Evolutionary conservation across 2,113 vertebrate genomes (phyloP), one percentile per base, ranked within the genome.

Genomic region (Dryoscopus gambensis): DNA sequence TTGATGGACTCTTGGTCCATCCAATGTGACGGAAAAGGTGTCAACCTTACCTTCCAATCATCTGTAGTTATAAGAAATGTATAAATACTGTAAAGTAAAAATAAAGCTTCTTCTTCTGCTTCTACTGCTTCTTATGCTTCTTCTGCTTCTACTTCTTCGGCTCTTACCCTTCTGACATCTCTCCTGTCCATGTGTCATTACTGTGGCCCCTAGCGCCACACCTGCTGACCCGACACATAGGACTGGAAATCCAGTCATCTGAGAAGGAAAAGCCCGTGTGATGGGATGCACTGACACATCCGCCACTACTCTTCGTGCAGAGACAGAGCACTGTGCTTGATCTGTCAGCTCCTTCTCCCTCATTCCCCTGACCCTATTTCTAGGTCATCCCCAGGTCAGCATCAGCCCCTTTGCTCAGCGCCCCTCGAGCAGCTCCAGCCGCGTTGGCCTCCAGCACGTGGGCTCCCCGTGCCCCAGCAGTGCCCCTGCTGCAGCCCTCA

Each of bases 381-480:
- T 33, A 4, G 52, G 56, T 2, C 0, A 0, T 42, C 53, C 23
- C 50, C 6, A 9, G 22, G 20, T 42, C 76, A 4, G 77, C 49
- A 35, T 8, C 77, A 50, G 37, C 50, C 28, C 40, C 50, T 67
- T 57, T 59, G 13, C 52, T 68, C 64, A 64, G 57, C 19, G 56
- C 21, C 39, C 31, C 84, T 57, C 24, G 5, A 10, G 53, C 33
- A 67, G 27, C 46, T 77, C 13, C 73, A 89, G 59, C 35, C 6
- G 1, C 21, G 3, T 1, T 76, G 53, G 6, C 13, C 56, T 62
- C 9, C 22, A 14, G 11, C 59, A 40, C 5, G 0, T 9, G 2
- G 0, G 1, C 49, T 79, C 8, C 47, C 30, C 63, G 16, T 55
- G 73, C 6, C 24, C 39, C 50, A 42, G 8, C 6, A 0, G 19